These are phyloP conservation scores for Carduelis carduelis DNA, from an alignment of 2,797 vertebrate species.

Conservation along the genomic window DNA sequence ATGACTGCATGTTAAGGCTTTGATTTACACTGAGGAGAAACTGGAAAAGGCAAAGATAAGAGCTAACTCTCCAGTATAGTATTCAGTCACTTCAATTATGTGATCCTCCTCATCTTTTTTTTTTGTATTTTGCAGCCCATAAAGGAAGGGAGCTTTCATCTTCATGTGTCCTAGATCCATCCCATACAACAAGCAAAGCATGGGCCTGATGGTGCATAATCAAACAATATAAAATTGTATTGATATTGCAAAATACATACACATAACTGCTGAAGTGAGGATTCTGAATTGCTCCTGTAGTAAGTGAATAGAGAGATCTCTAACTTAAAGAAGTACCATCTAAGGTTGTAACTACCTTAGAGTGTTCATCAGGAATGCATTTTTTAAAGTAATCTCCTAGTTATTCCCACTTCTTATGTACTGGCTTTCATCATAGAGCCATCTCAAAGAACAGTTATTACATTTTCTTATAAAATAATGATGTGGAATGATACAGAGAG, in stretches of 20 bases:
- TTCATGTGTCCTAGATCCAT: not conserved
- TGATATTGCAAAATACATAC: not conserved
- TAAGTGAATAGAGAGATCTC: not conserved
- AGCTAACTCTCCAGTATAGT: not conserved
- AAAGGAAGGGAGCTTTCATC: not conserved
- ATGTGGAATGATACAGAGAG: not conserved
- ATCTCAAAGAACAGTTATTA: not conserved
- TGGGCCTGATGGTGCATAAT: not conserved
- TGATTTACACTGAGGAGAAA: conserved; percentile 20
- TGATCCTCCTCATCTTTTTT: not conserved
- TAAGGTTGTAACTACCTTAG: not conserved
- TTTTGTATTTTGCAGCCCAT: not conserved
- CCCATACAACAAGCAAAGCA: not conserved
- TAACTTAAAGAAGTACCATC: not conserved
- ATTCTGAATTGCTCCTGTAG: not conserved
- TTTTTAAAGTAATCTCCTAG: not conserved
- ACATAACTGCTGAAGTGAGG: not conserved
- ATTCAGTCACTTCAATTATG: not conserved
- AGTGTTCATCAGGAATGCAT: not conserved
- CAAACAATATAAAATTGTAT: not conserved
- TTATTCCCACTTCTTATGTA: not conserved
- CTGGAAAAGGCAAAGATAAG: not conserved
- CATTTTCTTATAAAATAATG: not conserved
- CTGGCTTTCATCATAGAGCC: not conserved
- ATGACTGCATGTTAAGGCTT: not conserved